Conservation (phyloP, 1,140 invertebrate genomes). For the Coelopa frigida region DNA sequence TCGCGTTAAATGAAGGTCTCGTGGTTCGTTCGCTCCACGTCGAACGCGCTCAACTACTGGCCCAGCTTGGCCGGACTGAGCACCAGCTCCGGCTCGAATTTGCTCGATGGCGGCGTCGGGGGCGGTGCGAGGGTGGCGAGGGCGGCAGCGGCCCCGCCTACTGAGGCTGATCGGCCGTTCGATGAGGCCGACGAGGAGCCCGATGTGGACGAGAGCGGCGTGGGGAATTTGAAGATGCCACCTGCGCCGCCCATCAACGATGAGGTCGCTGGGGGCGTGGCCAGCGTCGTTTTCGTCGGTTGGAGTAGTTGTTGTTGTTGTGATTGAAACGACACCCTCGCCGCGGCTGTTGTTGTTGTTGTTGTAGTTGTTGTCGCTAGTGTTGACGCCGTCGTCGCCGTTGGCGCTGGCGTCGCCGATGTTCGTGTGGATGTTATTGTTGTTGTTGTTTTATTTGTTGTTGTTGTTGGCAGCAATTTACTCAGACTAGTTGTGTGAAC, state of each 20-base stretch:
- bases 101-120: slow-evolving; percentile 17
- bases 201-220: slow-evolving; percentile 14
- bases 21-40: too few relatives aligned
- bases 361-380: slow-evolving; percentile 4
- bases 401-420: too few relatives aligned
- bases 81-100: slow-evolving; percentile 41
- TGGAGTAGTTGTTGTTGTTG: slow-evolving; percentile 12
- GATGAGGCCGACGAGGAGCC: slow-evolving; percentile 13
- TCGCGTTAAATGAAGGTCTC: too few relatives aligned
- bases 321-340: too few relatives aligned
- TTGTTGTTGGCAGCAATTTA: too few relatives aligned
- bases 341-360: slow-evolving; percentile 15
- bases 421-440: too few relatives aligned
- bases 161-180: neutral
- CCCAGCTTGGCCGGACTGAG: slow-evolving; percentile 44
- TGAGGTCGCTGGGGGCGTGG: slow-evolving; percentile 6
- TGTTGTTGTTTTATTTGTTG: too few relatives aligned
- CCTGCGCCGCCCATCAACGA: slow-evolving; percentile 11
- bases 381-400: too few relatives aligned
- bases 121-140: neutral
- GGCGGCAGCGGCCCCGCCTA: neutral
- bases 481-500: too few relatives aligned
- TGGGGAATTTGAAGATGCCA: slow-evolving; percentile 14
- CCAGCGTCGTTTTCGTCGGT: slow-evolving; percentile 7
- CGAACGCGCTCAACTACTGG: too few relatives aligned